Percentiles rank a stretch among this genome's conserved stretches.
phyloP scores from a whole-genome alignment of 2,113 vertebrate species.

The Suricata suricatta region DNA sequence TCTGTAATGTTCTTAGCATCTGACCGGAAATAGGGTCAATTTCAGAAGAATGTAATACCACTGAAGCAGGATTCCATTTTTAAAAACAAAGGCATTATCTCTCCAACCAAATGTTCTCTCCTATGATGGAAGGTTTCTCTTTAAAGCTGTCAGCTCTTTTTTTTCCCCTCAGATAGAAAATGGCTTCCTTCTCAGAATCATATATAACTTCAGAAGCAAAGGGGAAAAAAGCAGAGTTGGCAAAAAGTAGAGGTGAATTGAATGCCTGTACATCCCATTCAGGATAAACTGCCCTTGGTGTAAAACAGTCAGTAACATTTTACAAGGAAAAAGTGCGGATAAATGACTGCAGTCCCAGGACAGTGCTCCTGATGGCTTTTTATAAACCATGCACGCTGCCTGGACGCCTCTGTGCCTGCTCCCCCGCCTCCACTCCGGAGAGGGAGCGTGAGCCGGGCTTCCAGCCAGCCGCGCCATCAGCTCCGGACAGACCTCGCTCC shows the following conservation, averaged over 20 bases:
- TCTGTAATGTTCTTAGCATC: background rate
- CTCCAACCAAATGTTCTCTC: conserved; percentile 56
- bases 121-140: conserved; percentile 69
- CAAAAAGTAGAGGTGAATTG: conserved; percentile 79
- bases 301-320: conserved; percentile 82
- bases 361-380: conserved; percentile 67
- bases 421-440: background rate
- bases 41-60: background rate
- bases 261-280: conserved; percentile 74
- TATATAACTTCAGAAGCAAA: conserved; percentile 75
- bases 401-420: background rate
- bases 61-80: conserved; percentile 50
- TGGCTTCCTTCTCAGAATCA: conserved; percentile 70
- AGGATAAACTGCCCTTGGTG: conserved; percentile 80
- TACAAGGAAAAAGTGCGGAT: conserved; percentile 76
- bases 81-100: conserved; percentile 70
- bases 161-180: conserved; percentile 54
- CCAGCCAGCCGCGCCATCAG: background rate
- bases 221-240: conserved; percentile 57
- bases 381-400: conserved; percentile 59
- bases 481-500: background rate
- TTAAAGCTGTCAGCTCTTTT: conserved; percentile 73
- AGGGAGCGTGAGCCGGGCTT: background rate
- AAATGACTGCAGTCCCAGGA: conserved; percentile 76
- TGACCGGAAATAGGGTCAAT: conserved; percentile 21